phyloP scores from a whole-genome alignment of 2,888 invertebrate species.

The Limnephilus lunatus region DNA sequence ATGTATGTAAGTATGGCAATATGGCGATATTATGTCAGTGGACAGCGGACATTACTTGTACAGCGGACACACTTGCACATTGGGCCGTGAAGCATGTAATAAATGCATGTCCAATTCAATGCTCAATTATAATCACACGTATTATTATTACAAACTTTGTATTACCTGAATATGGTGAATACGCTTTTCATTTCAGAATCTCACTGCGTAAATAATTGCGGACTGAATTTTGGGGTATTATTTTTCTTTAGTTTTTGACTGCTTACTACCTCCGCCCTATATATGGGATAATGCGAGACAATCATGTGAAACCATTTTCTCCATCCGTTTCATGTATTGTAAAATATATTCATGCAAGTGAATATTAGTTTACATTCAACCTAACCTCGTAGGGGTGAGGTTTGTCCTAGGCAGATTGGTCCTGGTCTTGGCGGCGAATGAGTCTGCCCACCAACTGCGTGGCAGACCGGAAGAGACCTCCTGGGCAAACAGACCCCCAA shows the following conservation, averaged over 20 bases:
- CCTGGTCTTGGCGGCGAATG: too few relatives aligned
- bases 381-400: too few relatives aligned
- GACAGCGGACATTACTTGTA: background rate
- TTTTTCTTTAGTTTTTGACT: background rate
- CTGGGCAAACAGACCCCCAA: too few relatives aligned
- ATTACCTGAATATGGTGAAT: background rate
- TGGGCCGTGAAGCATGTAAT: slow-evolving; percentile 53
- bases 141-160: background rate
- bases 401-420: too few relatives aligned
- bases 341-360: too few relatives aligned
- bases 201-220: background rate
- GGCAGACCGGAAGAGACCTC: too few relatives aligned
- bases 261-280: too few relatives aligned
- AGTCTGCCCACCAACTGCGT: too few relatives aligned
- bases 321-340: too few relatives aligned
- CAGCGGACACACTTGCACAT: slow-evolving; percentile 49
- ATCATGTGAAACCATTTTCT: too few relatives aligned
- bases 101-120: slow-evolving; percentile 38
- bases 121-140: slow-evolving; percentile 41
- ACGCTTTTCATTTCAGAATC: background rate
- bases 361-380: too few relatives aligned
- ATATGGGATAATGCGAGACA: too few relatives aligned
- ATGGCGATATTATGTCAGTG: background rate
- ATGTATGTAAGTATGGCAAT: background rate
- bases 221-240: background rate